These are phyloP conservation scores for Petrosia ficiformis DNA, from an alignment of 37 sponge, comb jelly and placozoan species.

Conservation along the genomic window DNA sequence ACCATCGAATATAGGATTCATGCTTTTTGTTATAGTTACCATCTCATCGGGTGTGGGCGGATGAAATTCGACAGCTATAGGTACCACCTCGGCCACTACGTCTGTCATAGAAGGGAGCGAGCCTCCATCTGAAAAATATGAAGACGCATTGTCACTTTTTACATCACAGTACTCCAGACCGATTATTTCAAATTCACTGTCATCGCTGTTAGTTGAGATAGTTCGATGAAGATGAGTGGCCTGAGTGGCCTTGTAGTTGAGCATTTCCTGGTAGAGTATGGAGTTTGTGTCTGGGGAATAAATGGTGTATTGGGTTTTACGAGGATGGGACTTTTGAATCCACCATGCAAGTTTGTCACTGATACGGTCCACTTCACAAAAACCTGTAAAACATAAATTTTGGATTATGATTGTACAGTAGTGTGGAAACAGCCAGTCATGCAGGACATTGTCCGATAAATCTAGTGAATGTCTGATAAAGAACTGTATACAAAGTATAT, in stretches of 20 bases:
- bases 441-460: too few species aligned
- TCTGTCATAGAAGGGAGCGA: not conserved
- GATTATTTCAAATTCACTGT: conserved; percentile 8
- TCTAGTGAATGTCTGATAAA: not conserved
- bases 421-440: too few species aligned
- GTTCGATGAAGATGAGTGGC: not conserved
- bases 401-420: too few species aligned
- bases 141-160: not conserved
- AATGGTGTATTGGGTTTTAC: not conserved
- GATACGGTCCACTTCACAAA: conserved; percentile 18
- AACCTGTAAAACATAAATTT: conserved; percentile 20
- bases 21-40: too few species aligned
- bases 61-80: not conserved
- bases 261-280: conserved; percentile 60
- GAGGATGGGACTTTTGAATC: not conserved
- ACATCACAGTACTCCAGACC: not conserved
- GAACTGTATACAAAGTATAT: too few species aligned
- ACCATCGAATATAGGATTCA: too few species aligned
- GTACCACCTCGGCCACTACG: not conserved
- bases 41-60: too few species aligned
- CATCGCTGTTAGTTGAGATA: conserved; percentile 1
- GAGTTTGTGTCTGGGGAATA: conserved; percentile 15
- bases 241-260: conserved; percentile 47
- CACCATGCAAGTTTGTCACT: not conserved
- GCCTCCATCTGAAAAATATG: too few species aligned